Evolutionary conservation across 2,888 invertebrate genomes (phyloP).

Genomic region (Orthonevra nobilis): DNA sequence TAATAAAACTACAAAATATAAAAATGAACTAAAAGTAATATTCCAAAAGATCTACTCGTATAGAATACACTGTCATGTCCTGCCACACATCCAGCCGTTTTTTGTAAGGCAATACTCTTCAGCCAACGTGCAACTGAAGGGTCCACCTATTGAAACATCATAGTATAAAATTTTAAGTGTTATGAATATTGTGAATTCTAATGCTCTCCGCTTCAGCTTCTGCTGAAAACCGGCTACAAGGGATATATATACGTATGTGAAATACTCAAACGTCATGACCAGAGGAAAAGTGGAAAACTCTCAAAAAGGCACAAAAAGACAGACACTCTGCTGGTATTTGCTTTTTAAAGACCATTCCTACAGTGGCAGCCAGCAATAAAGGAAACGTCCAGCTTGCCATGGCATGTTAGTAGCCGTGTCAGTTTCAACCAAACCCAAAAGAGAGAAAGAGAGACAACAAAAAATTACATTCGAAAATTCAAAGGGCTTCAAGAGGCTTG

Average conservation of each 20-base stretch:
- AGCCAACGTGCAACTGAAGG: slow-evolving; percentile 61
- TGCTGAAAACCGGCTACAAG: background rate
- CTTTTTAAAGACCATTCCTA: slow-evolving; percentile 32
- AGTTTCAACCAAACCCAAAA: slow-evolving; percentile 45
- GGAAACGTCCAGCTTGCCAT: slow-evolving; percentile 51
- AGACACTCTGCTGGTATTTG: background rate
- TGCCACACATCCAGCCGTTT: slow-evolving; percentile 36
- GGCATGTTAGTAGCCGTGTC: slow-evolving; percentile 61
- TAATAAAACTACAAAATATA: background rate
- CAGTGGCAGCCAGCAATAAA: slow-evolving; percentile 32
- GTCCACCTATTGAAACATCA: slow-evolving; percentile 67
- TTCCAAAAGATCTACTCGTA: background rate
- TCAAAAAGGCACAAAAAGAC: background rate
- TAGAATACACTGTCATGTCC: slow-evolving; percentile 43
- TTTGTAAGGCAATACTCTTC: slow-evolving; percentile 60
- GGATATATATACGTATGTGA: too few relatives aligned
- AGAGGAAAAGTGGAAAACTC: slow-evolving; percentile 8
- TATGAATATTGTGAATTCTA: slow-evolving; percentile 62
- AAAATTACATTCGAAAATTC: slow-evolving; percentile 37
- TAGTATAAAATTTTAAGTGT: slow-evolving; percentile 67
- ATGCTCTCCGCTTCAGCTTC: slow-evolving; percentile 46
- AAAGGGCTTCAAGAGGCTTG: slow-evolving; percentile 34
- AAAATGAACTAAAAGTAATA: slow-evolving; percentile 40
- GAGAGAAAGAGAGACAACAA: background rate
- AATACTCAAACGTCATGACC: slow-evolving; percentile 58